Evolutionary conservation across 1,140 invertebrate species (phyloP).

Genomic region (Euwallacea similis): DNA sequence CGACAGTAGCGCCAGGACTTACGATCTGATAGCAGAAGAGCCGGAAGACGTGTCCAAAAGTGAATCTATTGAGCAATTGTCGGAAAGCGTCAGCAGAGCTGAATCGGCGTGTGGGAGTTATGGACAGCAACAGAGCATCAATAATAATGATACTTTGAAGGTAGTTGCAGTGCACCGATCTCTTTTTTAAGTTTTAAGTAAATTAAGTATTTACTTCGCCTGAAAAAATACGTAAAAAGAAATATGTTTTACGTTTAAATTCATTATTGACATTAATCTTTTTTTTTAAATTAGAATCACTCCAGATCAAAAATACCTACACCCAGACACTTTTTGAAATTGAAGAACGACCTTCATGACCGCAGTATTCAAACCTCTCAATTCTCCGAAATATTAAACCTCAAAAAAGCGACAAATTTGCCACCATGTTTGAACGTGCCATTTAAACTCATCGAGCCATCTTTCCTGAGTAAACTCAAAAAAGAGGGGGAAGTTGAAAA

Average conservation of each 20-base stretch:
- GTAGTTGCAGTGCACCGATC: no score
- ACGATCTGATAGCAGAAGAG: constrained; percentile 56
- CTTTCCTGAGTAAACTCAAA: constrained; percentile 67
- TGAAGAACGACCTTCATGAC: constrained; percentile 60
- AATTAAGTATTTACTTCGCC: no score
- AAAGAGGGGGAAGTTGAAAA: constrained; percentile 64
- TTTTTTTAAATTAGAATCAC: no score
- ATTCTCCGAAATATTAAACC: constrained; percentile 52
- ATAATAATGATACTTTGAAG: not conserved
- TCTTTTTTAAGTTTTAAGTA: no score
- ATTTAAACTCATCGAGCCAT: constrained; percentile 64
- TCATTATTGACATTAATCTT: no score
- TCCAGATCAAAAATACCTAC: no score
- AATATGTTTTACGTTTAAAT: no score
- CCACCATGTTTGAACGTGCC: constrained; percentile 43
- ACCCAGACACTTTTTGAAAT: not conserved
- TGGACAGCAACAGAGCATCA: not conserved
- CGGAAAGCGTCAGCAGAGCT: constrained; percentile 55
- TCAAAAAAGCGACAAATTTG: constrained; percentile 44
- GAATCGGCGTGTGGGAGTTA: constrained; percentile 41
- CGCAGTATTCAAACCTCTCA: constrained; percentile 72
- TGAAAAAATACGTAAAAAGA: no score
- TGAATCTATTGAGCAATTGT: constrained; percentile 57
- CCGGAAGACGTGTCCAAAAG: constrained; percentile 52
- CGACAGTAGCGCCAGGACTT: constrained; percentile 45